Conservation (phyloP, 2,113 vertebrate species). For the Syrmaticus mikado region DNA sequence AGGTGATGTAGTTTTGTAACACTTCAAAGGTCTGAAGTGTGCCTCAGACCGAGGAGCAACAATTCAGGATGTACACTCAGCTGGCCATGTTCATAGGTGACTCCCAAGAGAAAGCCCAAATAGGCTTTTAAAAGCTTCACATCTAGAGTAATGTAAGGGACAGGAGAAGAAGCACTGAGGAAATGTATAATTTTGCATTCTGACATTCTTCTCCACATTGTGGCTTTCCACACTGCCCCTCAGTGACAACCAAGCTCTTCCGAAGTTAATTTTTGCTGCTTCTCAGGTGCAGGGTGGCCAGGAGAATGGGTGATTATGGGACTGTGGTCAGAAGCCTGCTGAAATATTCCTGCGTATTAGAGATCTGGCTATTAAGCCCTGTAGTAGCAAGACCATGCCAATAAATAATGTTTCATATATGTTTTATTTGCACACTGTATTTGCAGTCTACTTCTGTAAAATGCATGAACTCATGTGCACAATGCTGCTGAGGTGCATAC, state of each 20-base stretch:
- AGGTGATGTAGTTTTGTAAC: background rate
- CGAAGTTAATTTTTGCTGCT: background rate
- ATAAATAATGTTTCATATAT: constrained; percentile 16
- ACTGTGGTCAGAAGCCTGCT: background rate
- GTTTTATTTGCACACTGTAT: background rate
- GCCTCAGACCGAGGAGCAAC: background rate
- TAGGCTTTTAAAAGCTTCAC: background rate
- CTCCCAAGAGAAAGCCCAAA: background rate
- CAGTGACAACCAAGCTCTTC: background rate
- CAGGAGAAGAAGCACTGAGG: background rate
- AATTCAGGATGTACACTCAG: background rate
- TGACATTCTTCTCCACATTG: background rate
- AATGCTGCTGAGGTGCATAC: background rate
- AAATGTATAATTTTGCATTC: background rate
- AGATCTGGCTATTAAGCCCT: background rate
- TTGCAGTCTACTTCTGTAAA: constrained; percentile 36
- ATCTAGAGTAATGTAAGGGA: background rate
- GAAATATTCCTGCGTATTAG: background rate
- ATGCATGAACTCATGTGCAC: background rate
- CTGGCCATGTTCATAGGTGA: background rate
- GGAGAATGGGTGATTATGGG: background rate
- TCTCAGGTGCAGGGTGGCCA: background rate
- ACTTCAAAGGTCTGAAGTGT: background rate
- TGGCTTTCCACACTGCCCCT: background rate
- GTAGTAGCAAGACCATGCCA: background rate